Percentiles rank a stretch among this genome's conserved stretches.
Evolutionary conservation across 1,140 invertebrate genomes (phyloP).

Genomic region (Bathynomus jamesi): DNA sequence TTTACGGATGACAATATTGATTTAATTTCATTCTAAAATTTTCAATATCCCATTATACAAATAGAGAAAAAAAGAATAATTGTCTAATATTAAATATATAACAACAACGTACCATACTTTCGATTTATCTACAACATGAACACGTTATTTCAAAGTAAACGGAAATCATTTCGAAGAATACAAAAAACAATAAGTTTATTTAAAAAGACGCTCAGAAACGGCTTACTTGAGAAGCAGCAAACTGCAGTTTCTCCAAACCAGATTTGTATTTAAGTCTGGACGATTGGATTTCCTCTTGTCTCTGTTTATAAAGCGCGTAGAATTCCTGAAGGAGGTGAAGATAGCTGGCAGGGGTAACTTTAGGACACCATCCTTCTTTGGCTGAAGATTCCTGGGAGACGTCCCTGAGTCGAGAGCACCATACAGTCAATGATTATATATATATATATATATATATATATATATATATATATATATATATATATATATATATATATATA

Average conservation of each 20-base stretch:
- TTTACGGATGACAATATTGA: too few relatives aligned
- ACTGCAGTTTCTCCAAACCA: conserved; percentile 84
- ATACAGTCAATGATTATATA: background rate
- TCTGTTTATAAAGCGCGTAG: conserved; percentile 55
- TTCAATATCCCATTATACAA: too few relatives aligned
- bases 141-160: too few relatives aligned
- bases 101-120: too few relatives aligned
- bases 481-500: conserved; percentile 3
- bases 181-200: too few relatives aligned
- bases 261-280: conserved; percentile 62
- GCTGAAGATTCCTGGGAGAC: conserved; percentile 54
- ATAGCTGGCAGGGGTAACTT: conserved; percentile 87
- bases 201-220: too few relatives aligned
- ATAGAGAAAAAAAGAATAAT: too few relatives aligned
- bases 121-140: too few relatives aligned
- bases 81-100: too few relatives aligned
- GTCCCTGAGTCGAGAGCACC: conserved; percentile 15
- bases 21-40: too few relatives aligned
- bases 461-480: conserved; percentile 3
- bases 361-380: conserved; percentile 65
- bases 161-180: too few relatives aligned
- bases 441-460: conserved; percentile 3
- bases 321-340: conserved; percentile 81
- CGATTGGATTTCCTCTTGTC: conserved; percentile 61
- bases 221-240: conserved; percentile 70